Conservation (phyloP, 92 coral and sea anemone species). For the Montipora capitata region DNA sequence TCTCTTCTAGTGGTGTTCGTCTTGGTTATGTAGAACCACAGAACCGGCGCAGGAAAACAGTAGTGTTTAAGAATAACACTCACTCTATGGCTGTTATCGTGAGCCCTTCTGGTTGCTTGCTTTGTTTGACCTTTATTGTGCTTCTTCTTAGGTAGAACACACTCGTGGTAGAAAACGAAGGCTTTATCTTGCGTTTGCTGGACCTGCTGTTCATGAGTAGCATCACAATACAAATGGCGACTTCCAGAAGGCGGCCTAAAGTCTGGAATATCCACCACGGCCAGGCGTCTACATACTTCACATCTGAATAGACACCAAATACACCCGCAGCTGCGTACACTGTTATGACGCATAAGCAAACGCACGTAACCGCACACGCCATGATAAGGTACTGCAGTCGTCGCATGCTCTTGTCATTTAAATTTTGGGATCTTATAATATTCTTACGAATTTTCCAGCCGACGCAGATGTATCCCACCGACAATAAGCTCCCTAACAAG, state of each 20-base stretch:
- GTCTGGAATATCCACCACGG: conserved; percentile 98
- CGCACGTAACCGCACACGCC: conserved; percentile 75
- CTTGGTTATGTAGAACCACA: neutral
- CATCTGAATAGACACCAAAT: conserved; percentile 95
- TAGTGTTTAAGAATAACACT: neutral
- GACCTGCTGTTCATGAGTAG: conserved; percentile 70
- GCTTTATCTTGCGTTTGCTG: conserved; percentile 31
- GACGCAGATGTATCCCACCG: conserved; percentile 88
- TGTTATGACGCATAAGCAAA: conserved; percentile 54
- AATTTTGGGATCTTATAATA: conserved; percentile 57
- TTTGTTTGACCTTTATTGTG: neutral
- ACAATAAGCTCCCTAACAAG: conserved; percentile 72
- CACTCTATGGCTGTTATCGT: neutral
- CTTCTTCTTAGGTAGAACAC: conserved; percentile 16
- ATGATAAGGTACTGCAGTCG: conserved; percentile 80
- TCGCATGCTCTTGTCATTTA: conserved; percentile 74
- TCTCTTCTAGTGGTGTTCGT: neutral
- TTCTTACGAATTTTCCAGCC: conserved; percentile 87
- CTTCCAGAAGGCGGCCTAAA: conserved; percentile 76
- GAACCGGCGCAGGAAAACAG: neutral
- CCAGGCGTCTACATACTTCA: conserved; percentile 87
- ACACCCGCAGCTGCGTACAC: conserved; percentile 96
- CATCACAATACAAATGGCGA: conserved; percentile 75
- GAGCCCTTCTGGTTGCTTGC: neutral
- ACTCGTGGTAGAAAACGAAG: conserved; percentile 25